A percentile compares a stretch with the other conserved stretches of the same genome.
These are phyloP conservation scores for Siniperca knerii DNA, from an alignment of 2,113 vertebrate species.

Conservation along the genomic window DNA sequence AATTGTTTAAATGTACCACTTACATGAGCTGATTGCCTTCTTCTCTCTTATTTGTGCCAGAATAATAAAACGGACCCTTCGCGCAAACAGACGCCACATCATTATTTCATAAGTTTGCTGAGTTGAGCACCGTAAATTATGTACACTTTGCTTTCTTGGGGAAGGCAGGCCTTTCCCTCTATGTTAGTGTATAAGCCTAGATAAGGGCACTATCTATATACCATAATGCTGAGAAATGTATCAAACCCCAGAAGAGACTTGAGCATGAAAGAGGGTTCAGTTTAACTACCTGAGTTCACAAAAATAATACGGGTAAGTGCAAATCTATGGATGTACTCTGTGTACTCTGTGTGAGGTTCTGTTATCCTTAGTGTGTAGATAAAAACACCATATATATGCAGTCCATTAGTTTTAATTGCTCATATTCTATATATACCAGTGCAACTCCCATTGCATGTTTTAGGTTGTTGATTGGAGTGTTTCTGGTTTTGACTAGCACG, in stretches of 20 bases:
- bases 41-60: conserved; percentile 70
- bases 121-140: conserved; percentile 80
- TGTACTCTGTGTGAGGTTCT: conserved; percentile 4
- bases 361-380: conserved; percentile 10
- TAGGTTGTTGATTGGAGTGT: conserved; percentile 32
- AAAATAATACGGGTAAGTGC: conserved; percentile 13
- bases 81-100: conserved; percentile 77
- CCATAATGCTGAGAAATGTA: conserved; percentile 58
- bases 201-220: conserved; percentile 28
- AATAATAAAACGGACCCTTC: conserved; percentile 77
- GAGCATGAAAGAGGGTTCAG: conserved; percentile 17
- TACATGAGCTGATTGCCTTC: conserved; percentile 63
- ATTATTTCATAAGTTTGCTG: conserved; percentile 82
- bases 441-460: conserved; percentile 8
- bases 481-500: conserved; percentile 22
- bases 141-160: conserved; percentile 65
- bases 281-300: conserved; percentile 29
- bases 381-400: conserved; percentile 14
- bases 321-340: conserved; percentile 2
- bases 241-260: conserved; percentile 27
- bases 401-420: conserved; percentile 36
- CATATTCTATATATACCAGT: neutral
- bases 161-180: conserved; percentile 54
- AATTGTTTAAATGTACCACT: conserved; percentile 81
- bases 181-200: conserved; percentile 49